A percentile compares a stretch with the other conserved stretches of the same genome.
These are phyloP conservation scores for Eubasilissa regina DNA, from an alignment of 1,140 invertebrate genomes.

Conservation along the genomic window DNA sequence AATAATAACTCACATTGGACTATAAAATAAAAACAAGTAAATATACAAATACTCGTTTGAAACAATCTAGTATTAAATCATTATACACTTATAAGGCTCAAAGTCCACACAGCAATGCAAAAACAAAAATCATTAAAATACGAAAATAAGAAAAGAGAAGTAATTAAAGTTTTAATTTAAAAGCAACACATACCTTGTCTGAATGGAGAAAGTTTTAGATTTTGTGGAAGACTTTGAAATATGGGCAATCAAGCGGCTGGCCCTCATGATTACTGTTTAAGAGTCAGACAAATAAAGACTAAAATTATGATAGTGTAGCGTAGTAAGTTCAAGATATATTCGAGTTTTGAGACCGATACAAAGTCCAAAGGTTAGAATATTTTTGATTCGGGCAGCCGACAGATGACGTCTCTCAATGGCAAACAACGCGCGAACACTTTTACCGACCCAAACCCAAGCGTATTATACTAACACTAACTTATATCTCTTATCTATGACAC, in stretches of 20 bases:
- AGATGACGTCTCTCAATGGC: constrained; percentile 29
- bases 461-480: too few relatives aligned
- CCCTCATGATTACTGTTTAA: constrained; percentile 35
- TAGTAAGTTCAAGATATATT: not conserved
- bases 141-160: not conserved
- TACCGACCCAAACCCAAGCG: too few relatives aligned
- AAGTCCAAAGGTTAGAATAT: constrained; percentile 43
- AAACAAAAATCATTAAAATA: not conserved
- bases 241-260: constrained; percentile 35
- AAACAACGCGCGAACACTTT: too few relatives aligned
- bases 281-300: not conserved
- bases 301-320: not conserved
- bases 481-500: too few relatives aligned
- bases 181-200: constrained; percentile 18
- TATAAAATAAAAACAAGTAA: too few relatives aligned
- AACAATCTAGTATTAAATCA: too few relatives aligned
- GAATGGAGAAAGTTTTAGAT: constrained; percentile 31
- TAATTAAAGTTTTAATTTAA: not conserved
- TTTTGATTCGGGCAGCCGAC: not conserved
- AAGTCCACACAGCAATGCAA: too few relatives aligned
- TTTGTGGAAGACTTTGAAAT: constrained; percentile 5
- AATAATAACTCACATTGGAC: too few relatives aligned
- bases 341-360: not conserved
- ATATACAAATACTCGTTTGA: too few relatives aligned
- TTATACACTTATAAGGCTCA: too few relatives aligned